Conservation (phyloP, 2,888 invertebrate genomes). For the Periphyllus acericola region DNA sequence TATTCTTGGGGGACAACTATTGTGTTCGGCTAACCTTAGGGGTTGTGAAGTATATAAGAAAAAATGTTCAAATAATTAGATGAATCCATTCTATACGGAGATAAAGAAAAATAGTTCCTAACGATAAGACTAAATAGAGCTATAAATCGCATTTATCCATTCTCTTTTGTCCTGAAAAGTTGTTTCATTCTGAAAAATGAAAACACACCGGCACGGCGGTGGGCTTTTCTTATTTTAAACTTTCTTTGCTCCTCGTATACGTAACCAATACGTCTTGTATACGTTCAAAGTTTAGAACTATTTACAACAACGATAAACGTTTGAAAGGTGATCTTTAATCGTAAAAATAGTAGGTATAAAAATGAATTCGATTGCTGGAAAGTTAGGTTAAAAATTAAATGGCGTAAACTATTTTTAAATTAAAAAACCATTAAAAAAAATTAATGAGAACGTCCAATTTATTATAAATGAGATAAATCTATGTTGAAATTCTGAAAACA, state of each 20-base stretch:
- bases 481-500: neutral
- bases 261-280: neutral
- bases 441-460: neutral
- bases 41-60: neutral
- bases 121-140: constrained; percentile 15
- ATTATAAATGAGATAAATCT: neutral
- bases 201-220: neutral
- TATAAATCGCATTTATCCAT: constrained; percentile 28
- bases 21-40: neutral
- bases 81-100: neutral
- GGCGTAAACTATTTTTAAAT: neutral
- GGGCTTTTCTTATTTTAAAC: constrained; percentile 28
- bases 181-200: constrained; percentile 25
- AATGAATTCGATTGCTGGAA: neutral
- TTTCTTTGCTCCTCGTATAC: constrained; percentile 16
- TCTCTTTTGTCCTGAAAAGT: constrained; percentile 6
- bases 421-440: neutral
- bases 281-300: neutral
- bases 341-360: neutral
- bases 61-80: constrained; percentile 9
- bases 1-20: neutral
- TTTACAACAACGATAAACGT: neutral
- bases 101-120: neutral
- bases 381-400: neutral
- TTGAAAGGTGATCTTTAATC: neutral